These are phyloP conservation scores for Gasterosteus aculeatus DNA, from an alignment of 2,113 vertebrate species.

Conservation along the genomic window DNA sequence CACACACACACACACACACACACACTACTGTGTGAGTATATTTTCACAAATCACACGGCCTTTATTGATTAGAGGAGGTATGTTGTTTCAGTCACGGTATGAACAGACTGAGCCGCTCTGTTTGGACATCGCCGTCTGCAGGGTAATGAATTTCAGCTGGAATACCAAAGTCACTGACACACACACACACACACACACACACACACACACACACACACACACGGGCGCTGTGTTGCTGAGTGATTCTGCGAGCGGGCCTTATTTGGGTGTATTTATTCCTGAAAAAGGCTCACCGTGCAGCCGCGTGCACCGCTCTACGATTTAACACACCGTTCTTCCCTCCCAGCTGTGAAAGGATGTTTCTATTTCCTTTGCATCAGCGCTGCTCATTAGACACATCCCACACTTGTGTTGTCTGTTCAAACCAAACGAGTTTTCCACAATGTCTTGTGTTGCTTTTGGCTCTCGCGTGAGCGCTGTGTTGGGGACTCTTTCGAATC, in stretches of 20 bases:
- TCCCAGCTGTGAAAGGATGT: constrained; percentile 17
- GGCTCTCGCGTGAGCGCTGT: not conserved
- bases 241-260: constrained; percentile 55
- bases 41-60: constrained; percentile 47
- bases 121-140: constrained; percentile 48
- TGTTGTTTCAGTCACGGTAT: constrained; percentile 49
- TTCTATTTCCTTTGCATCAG: constrained; percentile 2
- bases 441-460: not conserved
- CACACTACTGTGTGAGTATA: constrained; percentile 9
- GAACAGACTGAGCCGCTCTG: constrained; percentile 45
- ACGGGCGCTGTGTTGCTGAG: constrained; percentile 32
- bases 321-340: constrained; percentile 19
- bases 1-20: no score
- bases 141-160: constrained; percentile 69
- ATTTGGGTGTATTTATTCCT: constrained; percentile 75
- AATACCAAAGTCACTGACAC: constrained; percentile 49
- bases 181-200: constrained; percentile 43
- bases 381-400: not conserved
- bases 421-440: not conserved
- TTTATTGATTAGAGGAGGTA: constrained; percentile 51
- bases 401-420: not conserved
- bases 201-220: constrained; percentile 30
- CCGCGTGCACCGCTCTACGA: constrained; percentile 16
- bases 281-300: constrained; percentile 53
- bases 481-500: not conserved